Base-by-base conservation (phyloP, 2,113 vertebrate species). In the Menura novaehollandiae region DNA sequence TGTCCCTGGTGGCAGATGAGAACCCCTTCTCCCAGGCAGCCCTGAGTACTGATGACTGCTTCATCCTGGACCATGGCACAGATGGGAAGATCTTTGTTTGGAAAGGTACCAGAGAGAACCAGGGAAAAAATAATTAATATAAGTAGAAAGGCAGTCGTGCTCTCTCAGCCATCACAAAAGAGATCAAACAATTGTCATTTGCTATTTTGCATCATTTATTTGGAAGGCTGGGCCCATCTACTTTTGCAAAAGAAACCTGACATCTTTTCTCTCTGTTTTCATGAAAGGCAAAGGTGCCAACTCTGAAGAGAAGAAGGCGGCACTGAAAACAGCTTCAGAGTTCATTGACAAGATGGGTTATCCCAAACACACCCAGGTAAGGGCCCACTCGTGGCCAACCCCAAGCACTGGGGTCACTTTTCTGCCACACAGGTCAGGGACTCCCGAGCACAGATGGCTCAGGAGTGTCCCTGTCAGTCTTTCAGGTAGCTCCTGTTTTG, bases 271-370 rank as follows among this genome's bases (percentile, higher is more conserved):
- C 19, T 74, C 22, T 67, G 2, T 74, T 91, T 91, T 89, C 7
- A 9, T 27, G 15, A 41, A 87, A 99, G 99, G 99, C 88, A 99
- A 97, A 97, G 98, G 98, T 7, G 99, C 99, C 92, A 99, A 99
- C 93, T 95, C 97, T 10, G 99, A 99, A 5, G 99, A 99, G 97
- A 98, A 99, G 79, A 99, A 99, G 96, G 98, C 98, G 14, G 98
- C 99, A 10, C 97, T 99, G 97, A 99, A 98, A 95, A 98, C 99
- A 2, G 99, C 99, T 11, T 98, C 99, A 0, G 99, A 99, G 75
- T 99, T 99, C 97, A 99, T 99, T 97, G 98, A 98, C 91, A 99
- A 99, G 98, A 99, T 99, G 99, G 95, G 97, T 43, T 99, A 99
- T 88, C 98, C 99, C 13, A 99, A 98, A 89, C 98, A 99, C 55